A percentile compares a stretch with the other conserved stretches of the same genome.
Conservation (phyloP, 2,113 vertebrate species). For the Caranx melampygus region DNA sequence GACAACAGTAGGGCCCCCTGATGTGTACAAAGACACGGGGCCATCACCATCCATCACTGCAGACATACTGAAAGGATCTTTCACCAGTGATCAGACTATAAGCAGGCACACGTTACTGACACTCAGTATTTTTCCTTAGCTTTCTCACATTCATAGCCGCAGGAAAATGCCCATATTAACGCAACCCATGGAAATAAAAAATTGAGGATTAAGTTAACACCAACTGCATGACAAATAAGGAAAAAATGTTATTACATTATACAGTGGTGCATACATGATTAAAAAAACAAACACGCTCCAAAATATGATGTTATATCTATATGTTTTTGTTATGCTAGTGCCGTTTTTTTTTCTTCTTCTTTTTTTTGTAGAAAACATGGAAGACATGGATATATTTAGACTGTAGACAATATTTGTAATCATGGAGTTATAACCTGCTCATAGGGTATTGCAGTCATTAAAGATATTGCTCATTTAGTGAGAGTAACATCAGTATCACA, state of each 20-base stretch:
- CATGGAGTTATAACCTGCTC: constrained; percentile 46
- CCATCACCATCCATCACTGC: constrained; percentile 90
- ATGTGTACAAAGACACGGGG: constrained; percentile 86
- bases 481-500: constrained; percentile 57
- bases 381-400: constrained; percentile 71
- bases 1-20: constrained; percentile 87
- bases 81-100: constrained; percentile 88
- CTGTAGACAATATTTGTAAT: constrained; percentile 47
- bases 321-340: not conserved
- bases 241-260: constrained; percentile 24
- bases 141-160: constrained; percentile 30
- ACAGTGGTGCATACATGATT: not conserved
- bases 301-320: constrained; percentile 33
- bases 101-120: constrained; percentile 83
- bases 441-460: constrained; percentile 72
- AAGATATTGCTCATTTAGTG: constrained; percentile 80
- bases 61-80: constrained; percentile 89
- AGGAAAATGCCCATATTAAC: constrained; percentile 40
- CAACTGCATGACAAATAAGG: constrained; percentile 22
- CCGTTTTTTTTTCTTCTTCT: constrained; percentile 3
- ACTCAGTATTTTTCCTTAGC: constrained; percentile 65
- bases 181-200: constrained; percentile 28
- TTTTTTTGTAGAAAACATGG: constrained; percentile 53
- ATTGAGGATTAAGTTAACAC: constrained; percentile 27
- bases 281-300: constrained; percentile 21